Conservation (phyloP, 2,888 invertebrate species). For the Ennomos erosarius region DNA sequence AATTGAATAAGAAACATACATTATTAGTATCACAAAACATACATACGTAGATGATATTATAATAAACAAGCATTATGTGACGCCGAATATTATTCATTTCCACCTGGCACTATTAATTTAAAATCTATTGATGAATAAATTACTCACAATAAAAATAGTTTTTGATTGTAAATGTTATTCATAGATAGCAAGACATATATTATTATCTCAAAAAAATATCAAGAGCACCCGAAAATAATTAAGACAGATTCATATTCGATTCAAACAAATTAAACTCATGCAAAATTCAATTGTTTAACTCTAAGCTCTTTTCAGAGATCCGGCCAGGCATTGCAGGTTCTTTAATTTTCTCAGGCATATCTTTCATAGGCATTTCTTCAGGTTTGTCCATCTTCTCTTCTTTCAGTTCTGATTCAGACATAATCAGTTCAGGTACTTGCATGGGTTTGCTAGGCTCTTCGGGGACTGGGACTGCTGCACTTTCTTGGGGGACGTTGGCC, state of each 20-base stretch:
- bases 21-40: background rate
- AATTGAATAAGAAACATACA: conserved; percentile 30
- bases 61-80: too few relatives aligned
- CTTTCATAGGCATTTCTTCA: conserved; percentile 45
- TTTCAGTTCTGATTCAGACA: conserved; percentile 69
- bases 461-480: conserved; percentile 48
- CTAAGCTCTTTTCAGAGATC: conserved; percentile 18
- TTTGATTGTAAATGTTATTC: too few relatives aligned
- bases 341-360: conserved; percentile 43
- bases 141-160: too few relatives aligned
- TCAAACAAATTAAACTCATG: conserved; percentile 3
- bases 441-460: conserved; percentile 56
- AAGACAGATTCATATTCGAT: background rate
- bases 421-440: conserved; percentile 76
- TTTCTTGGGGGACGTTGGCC: conserved; percentile 54
- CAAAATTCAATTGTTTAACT: background rate
- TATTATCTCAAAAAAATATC: too few relatives aligned
- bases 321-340: conserved; percentile 40
- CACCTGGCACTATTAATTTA: too few relatives aligned
- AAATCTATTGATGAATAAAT: too few relatives aligned
- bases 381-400: conserved; percentile 56
- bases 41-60: too few relatives aligned
- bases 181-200: too few relatives aligned
- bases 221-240: too few relatives aligned
- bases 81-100: too few relatives aligned